phyloP scores from a whole-genome alignment of 2,888 invertebrate species.

The Acanthoscelides obtectus region DNA sequence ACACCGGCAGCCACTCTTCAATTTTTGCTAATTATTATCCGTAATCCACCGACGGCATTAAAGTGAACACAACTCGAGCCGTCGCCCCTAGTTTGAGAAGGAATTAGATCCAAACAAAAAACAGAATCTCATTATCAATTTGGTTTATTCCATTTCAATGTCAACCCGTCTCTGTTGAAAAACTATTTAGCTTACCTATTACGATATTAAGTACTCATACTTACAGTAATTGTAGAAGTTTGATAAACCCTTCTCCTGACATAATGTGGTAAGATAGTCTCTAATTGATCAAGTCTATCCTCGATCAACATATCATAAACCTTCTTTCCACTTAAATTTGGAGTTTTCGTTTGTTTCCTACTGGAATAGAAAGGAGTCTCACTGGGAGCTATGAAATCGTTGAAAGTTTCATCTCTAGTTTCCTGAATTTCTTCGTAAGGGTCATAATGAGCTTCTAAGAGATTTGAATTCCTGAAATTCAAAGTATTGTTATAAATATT shows the following conservation, averaged over 20 bases:
- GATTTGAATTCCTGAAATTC: neutral
- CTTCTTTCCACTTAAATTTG: conserved; percentile 26
- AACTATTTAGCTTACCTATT: too few species aligned
- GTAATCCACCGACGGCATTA: too few species aligned
- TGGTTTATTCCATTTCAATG: too few species aligned
- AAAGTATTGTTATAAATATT: too few species aligned
- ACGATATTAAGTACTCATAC: neutral
- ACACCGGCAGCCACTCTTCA: too few species aligned
- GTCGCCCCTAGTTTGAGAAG: too few species aligned
- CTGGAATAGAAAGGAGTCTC: conserved; percentile 24
- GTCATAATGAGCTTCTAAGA: neutral
- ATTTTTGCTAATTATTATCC: too few species aligned
- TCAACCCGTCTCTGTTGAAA: too few species aligned
- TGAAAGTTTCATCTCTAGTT: neutral
- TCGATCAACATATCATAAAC: conserved; percentile 41
- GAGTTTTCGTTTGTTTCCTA: conserved; percentile 28
- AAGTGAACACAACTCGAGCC: too few species aligned
- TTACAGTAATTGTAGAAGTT: conserved; percentile 42
- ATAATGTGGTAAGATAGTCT: conserved; percentile 43
- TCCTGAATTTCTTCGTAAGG: neutral
- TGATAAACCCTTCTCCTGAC: conserved; percentile 39
- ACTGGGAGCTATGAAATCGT: conserved; percentile 19
- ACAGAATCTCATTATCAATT: too few species aligned
- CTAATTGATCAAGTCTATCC: conserved; percentile 42
- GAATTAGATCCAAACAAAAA: too few species aligned